Evolutionary conservation across 2,888 invertebrate genomes (phyloP).

Genomic region (Temnothorax unifasciatus): DNA sequence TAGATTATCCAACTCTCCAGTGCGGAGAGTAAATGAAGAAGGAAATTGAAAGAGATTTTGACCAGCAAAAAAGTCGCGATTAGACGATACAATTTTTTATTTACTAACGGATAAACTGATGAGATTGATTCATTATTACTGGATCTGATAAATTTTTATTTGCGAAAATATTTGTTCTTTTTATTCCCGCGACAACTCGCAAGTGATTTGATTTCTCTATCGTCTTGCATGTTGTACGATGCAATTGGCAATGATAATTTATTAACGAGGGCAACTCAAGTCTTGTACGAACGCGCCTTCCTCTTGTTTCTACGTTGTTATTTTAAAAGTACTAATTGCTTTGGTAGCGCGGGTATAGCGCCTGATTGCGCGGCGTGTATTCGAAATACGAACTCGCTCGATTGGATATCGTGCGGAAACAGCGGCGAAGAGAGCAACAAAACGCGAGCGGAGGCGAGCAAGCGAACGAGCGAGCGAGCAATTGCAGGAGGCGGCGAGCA

Average conservation of each 20-base stretch:
- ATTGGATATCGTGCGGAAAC: slow-evolving; percentile 54
- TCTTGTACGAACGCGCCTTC: not conserved
- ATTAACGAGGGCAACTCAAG: slow-evolving; percentile 25
- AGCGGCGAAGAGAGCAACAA: slow-evolving; percentile 54
- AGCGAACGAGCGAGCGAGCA: slow-evolving; percentile 30
- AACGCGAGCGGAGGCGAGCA: slow-evolving; percentile 41
- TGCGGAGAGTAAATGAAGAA: not conserved
- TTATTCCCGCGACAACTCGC: not conserved
- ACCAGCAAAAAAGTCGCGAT: not conserved
- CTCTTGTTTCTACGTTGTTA: slow-evolving; percentile 41
- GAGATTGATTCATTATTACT: not conserved
- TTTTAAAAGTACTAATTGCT: slow-evolving; percentile 51
- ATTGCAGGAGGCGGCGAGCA: slow-evolving; percentile 58
- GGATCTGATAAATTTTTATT: not conserved
- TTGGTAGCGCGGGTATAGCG: slow-evolving; percentile 11
- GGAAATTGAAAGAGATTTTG: not conserved
- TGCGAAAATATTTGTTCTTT: not conserved
- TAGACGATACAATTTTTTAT: not conserved
- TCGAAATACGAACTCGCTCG: slow-evolving; percentile 61
- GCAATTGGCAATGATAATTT: slow-evolving; percentile 14
- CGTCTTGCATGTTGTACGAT: not conserved
- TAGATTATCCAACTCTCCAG: not conserved
- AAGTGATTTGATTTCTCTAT: not conserved
- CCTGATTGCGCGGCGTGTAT: slow-evolving; percentile 45
- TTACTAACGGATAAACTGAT: not conserved